These are phyloP conservation scores for Busseola fusca DNA, from an alignment of 2,888 invertebrate species.

Conservation along the genomic window DNA sequence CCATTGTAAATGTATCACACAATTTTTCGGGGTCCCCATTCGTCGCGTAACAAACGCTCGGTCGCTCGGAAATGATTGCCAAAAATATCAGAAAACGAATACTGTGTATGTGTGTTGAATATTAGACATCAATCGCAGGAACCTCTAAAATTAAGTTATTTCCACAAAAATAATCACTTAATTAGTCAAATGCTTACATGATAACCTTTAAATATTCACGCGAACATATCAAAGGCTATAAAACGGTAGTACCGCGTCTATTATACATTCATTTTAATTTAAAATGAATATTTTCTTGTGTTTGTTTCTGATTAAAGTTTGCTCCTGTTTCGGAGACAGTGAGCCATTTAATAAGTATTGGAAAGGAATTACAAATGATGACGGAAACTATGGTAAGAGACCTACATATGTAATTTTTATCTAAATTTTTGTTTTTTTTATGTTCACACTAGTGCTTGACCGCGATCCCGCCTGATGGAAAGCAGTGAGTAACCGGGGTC, in stretches of 20 bases:
- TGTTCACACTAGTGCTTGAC: no score
- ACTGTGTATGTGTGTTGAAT: no score
- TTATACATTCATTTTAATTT: neutral
- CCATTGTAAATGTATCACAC: neutral
- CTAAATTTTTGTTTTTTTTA: no score
- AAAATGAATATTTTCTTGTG: conserved; percentile 40
- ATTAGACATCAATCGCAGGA: neutral
- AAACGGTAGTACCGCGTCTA: neutral
- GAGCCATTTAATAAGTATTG: conserved; percentile 1
- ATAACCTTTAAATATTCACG: conserved; percentile 25
- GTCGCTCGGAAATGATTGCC: neutral
- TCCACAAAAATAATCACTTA: conserved; percentile 11
- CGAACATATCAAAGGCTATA: conserved; percentile 25
- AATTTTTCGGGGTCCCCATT: neutral
- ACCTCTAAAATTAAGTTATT: conserved; percentile 12
- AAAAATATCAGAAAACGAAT: neutral
- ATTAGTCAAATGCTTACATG: neutral
- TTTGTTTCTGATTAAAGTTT: conserved; percentile 32
- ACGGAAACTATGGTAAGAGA: conserved; percentile 36
- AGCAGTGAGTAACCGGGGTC: no score
- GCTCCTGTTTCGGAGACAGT: conserved; percentile 10
- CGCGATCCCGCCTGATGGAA: no score
- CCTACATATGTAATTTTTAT: neutral
- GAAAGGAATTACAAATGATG: conserved; percentile 15
- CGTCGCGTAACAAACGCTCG: neutral